These are phyloP conservation scores for Alauda arvensis DNA, from an alignment of 2,797 vertebrate genomes.

Conservation along the genomic window DNA sequence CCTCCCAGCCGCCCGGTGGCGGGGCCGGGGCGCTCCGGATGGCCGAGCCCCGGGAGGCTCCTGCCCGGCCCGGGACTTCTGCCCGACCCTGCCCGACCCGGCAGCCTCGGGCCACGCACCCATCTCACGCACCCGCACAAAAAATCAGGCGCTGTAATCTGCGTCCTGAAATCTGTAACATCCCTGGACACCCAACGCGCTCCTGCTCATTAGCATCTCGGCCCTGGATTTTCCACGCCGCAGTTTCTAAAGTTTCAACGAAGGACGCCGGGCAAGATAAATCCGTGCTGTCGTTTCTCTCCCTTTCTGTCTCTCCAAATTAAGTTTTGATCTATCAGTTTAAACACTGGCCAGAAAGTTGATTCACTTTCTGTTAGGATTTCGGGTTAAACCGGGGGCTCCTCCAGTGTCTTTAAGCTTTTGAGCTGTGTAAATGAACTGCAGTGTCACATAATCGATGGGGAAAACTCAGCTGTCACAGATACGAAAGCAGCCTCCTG, in stretches of 20 bases:
- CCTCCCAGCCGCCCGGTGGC: not conserved
- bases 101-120: not conserved
- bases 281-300: slow-evolving; percentile 45
- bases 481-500: slow-evolving; percentile 75
- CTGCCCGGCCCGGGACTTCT: not conserved
- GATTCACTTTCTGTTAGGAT: slow-evolving; percentile 49
- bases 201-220: slow-evolving; percentile 20
- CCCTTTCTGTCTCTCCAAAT: slow-evolving; percentile 54
- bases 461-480: slow-evolving; percentile 83
- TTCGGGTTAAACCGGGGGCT: slow-evolving; percentile 41
- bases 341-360: slow-evolving; percentile 49
- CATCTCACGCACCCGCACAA: not conserved
- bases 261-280: slow-evolving; percentile 46
- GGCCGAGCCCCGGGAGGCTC: not conserved
- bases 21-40: not conserved
- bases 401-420: slow-evolving; percentile 60
- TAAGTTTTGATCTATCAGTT: slow-evolving; percentile 58
- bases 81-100: not conserved
- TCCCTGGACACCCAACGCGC: not conserved
- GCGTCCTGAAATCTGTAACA: not conserved
- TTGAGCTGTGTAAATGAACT: slow-evolving; percentile 77
- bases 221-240: not conserved
- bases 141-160: not conserved
- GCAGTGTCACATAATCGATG: slow-evolving; percentile 89
- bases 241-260: slow-evolving; percentile 43